Evolutionary conservation across 2,797 vertebrate genomes (phyloP).

Genomic region (Halcyon badia): DNA sequence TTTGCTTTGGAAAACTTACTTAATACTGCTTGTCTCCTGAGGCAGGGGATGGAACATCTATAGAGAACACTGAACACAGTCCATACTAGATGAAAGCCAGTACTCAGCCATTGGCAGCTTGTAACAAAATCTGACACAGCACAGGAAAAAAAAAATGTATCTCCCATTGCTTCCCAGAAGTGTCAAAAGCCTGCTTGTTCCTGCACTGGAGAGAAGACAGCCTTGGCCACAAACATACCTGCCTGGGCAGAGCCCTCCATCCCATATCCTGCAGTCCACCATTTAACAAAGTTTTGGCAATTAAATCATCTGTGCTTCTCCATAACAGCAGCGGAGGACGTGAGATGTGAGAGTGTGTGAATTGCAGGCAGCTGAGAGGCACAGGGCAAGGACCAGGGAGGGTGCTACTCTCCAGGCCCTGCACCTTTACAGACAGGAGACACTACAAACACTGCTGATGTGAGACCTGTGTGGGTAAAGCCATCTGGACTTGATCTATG

Average conservation of each 20-base stretch:
- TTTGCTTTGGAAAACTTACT: background rate
- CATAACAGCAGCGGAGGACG: background rate
- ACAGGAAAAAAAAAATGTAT: background rate
- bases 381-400: background rate
- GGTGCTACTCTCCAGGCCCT: background rate
- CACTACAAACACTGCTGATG: background rate
- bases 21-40: background rate
- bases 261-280: accelerated
- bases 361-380: background rate
- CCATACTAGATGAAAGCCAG: background rate
- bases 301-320: background rate
- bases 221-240: background rate
- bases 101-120: background rate
- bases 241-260: background rate
- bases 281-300: background rate
- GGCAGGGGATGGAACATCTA: background rate
- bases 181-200: background rate
- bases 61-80: background rate
- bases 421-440: background rate
- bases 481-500: background rate
- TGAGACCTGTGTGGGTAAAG: background rate
- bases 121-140: background rate
- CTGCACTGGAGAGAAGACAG: background rate
- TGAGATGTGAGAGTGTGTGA: accelerated
- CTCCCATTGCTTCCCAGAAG: background rate